Conservation (phyloP, 1,140 invertebrate species). For the Tetramorium alpestre region DNA sequence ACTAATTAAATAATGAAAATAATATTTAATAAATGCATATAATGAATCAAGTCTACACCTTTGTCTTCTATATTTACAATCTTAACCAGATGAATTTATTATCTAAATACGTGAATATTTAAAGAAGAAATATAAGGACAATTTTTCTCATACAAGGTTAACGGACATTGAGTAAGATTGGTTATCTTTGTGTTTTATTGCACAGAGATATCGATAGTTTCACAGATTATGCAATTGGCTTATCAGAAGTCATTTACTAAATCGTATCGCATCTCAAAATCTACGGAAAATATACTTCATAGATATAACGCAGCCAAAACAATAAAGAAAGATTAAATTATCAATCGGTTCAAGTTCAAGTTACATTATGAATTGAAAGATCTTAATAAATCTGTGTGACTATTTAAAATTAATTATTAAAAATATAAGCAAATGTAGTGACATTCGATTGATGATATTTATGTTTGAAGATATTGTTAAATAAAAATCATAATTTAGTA, state of each 20-base stretch:
- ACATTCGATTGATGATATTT: not conserved
- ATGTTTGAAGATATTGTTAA: too few species aligned
- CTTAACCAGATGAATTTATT: not conserved
- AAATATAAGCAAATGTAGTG: not conserved
- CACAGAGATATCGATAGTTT: not conserved
- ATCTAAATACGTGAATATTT: not conserved
- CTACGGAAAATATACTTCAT: not conserved
- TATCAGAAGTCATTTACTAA: not conserved
- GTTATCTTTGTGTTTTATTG: not conserved
- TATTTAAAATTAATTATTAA: not conserved
- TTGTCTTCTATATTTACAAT: not conserved
- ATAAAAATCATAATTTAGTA: too few species aligned
- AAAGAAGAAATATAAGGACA: not conserved
- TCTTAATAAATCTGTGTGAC: not conserved
- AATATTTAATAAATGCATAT: not conserved
- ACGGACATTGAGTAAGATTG: not conserved
- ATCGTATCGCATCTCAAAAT: not conserved
- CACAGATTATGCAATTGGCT: not conserved
- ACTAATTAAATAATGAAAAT: not conserved
- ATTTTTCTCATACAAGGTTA: constrained; percentile 14
- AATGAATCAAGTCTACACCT: not conserved
- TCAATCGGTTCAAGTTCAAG: not conserved
- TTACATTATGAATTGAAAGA: not conserved
- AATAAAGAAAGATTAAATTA: not conserved
- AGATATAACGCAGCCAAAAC: not conserved